Conservation (phyloP, 2,113 vertebrate species). For the Stigmatopora argus region DNA sequence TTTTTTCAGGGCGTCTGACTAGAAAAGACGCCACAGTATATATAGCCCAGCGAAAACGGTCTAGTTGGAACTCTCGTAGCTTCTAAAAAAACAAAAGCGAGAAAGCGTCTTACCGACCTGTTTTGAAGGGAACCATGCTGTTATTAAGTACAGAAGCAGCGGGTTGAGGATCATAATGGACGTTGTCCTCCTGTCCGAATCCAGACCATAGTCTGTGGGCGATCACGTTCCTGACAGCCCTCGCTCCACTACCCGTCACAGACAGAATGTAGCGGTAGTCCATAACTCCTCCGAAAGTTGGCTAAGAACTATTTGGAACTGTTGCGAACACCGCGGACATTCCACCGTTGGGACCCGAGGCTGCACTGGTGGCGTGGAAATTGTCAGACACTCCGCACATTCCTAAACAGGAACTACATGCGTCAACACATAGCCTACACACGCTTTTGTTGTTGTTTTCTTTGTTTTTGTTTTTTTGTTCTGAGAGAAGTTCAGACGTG, state of each 20-base stretch:
- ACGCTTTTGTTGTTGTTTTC: conserved; percentile 20
- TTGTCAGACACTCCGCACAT: conserved; percentile 5
- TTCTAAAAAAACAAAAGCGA: too few species aligned
- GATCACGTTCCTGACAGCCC: conserved; percentile 64
- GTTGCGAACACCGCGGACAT: background rate
- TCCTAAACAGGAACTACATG: conserved; percentile 64
- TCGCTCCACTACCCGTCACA: conserved; percentile 57
- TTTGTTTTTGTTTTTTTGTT: conserved; percentile 18
- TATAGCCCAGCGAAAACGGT: background rate
- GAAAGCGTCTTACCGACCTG: conserved; percentile 33
- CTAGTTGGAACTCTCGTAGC: background rate
- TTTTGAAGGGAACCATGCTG: background rate
- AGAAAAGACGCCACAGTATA: background rate
- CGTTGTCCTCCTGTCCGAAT: conserved; percentile 31
- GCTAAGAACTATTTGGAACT: background rate
- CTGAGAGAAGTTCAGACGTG: conserved; percentile 28
- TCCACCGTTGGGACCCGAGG: background rate
- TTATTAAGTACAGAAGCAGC: background rate
- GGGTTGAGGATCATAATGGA: background rate
- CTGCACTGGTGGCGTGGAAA: conserved; percentile 4
- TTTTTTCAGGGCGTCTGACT: background rate
- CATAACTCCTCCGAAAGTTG: conserved; percentile 39
- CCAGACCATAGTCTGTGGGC: conserved; percentile 62
- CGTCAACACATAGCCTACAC: conserved; percentile 40
- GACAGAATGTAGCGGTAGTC: conserved; percentile 61